Base-by-base conservation (phyloP, 53 echinoderm and acorn worm genomes). In the Mesocentrotus franciscanus region DNA sequence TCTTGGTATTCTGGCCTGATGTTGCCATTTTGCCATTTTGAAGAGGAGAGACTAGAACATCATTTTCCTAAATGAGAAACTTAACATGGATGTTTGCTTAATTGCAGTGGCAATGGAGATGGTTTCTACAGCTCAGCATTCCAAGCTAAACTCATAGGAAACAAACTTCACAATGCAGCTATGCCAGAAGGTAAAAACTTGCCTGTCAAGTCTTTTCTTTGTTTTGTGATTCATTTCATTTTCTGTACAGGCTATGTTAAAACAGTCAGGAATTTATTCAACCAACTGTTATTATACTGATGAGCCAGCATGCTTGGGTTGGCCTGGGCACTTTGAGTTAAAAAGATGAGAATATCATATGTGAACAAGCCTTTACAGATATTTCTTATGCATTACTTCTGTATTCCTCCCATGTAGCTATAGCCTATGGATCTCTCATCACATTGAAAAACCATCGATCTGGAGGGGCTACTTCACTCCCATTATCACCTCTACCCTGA, bases 371-470 rank as follows among this genome's bases (percentile, higher is more conserved):
- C 49, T 5, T 4, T 49, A 49, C 6, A 7, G 49, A 49, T 68
- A 68, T 24, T 68, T 68, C 24, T 68, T 8, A 0, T 8, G 6
- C 22, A 68, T 68, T 18, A 68, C 8, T 68, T 68, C 8, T 68
- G 4, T 68, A 8, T 68, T 68, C 68, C 76, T 76, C 76, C 11
- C 29, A 14, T 96, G 8, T 92, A 98, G 98, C 96, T 90, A 85
- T 98, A 92, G 97, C 97, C 26, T 98, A 98, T 93, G 98, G 98
- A 12, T 98, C 98, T n/a, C 49, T 98, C n/a, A 97, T 98, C 68
- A 98, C 97, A 42, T 91, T 98, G n/a, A 97, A 97, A 85, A 98
- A 98, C 62, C 96, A 97, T 17, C 96, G 97, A 30, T 91, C 97
- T 49, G 97, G 97, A 12, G 74, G 74, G 74, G 74, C 95, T 98